Evolutionary conservation across 2,888 invertebrate species (phyloP), one percentile per base, ranked within the genome.

Genomic region (Meloe dianella): DNA sequence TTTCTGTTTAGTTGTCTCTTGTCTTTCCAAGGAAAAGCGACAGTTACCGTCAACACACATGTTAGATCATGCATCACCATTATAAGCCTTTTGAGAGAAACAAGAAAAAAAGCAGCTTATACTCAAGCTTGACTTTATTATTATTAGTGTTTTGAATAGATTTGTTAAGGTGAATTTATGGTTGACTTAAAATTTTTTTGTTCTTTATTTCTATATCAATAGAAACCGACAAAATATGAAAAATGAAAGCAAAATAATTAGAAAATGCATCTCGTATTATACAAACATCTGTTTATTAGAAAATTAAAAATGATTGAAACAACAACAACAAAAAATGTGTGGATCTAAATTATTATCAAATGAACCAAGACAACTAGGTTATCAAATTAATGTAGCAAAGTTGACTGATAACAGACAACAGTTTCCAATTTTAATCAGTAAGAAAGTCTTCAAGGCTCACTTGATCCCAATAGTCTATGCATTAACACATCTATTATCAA

Each of bases 81-180:
- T 35, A 38, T 54, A 64, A 5, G 57, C 60, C 67, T 60, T 68
- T 65, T 67, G 67, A 71, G 73, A 47, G 20, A 47, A 14, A 38
- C n/a, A 4, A 38, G 14, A n/a, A 38, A 35, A 35, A 35, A 35
- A 35, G 14, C 35, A 35, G 27, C 2, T 27, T n/a, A 38, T 14
- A 32, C 9, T 32, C 14, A 14, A 38, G 17, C 5, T 72, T 71
- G 67, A 78, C 76, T 77, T 78, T 78, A 79, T 79, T 77, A 27
- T n/a, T n/a, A n/a, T n/a, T 2, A 79, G 75, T 71, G 41, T 17
- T 47, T 47, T 71, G 75, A 72, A 80, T 80, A 79, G 81, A 82
- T 81, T 81, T 80, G 81, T 81, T 80, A 68, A 70, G 64, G 77
- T 71, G 75, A 79, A 82, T 82, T 81, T 82, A 82, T 79, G 79